Evolutionary conservation across 2,113 vertebrate species (phyloP), one percentile per base, ranked within the genome.

Genomic region (Rhinopithecus roxellana): DNA sequence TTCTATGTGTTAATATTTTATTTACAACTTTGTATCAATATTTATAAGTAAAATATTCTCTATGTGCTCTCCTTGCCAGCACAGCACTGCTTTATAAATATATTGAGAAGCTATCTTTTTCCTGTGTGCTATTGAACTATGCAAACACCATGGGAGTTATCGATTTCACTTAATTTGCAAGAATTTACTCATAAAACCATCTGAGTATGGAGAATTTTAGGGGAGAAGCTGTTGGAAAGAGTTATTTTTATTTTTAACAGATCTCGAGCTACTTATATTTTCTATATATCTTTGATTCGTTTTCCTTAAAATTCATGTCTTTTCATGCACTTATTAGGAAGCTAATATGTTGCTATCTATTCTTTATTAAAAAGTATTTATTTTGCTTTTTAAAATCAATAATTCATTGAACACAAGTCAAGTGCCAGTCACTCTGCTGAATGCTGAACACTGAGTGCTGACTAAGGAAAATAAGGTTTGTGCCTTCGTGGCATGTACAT

Each of bases 1-100:
- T 88, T 92, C n/a, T 61, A 5, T 75, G 25, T 57, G 14, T 77
- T 93, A 72, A 93, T 96, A 77, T 95, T 95, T 97, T 95, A 96
- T 98, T 97, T 94, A 95, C 35, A 75, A 25, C 45, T 77, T 57
- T 25, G 43, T 84, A 97, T 97, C 75, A 95, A 92, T 96, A 96
- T 96, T 97, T 93, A 80, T 84, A 80, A 83, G 75, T 61, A 50
- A 95, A 86, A 81, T 88, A 70, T 80, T 79, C 70, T 93, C 75
- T 74, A 3, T 69, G 43, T 85, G 67, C 45, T 43, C 75, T 83
- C 50, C n/a, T 96, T 96, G 43, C 75, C 91, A 94, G 52, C 8
- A 70, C 5, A 85, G 25, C 9, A 45, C 23, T 82, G 10, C 79
- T 91, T 70, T 78, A 64, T 72, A 84, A 91, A 89, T 78, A 89